A percentile compares a stretch with the other conserved stretches of the same genome.
phyloP scores from a whole-genome alignment of 2,797 vertebrate species.

The Phoxinus dragarum region DNA sequence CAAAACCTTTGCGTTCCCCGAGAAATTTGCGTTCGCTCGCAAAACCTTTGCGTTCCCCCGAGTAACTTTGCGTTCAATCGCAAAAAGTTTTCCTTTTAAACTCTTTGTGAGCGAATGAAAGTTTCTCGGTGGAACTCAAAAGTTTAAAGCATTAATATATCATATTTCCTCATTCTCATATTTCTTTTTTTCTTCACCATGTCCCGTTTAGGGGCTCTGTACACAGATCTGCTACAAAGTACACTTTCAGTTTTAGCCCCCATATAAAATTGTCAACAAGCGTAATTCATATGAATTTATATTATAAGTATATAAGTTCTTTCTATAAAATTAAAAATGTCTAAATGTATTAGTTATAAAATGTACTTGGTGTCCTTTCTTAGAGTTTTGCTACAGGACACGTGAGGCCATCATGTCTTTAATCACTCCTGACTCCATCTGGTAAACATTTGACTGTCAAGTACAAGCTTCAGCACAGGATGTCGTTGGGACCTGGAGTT shows the following conservation, averaged over 20 bases:
- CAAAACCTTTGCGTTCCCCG: no score
- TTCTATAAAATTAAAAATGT: slow-evolving; percentile 31
- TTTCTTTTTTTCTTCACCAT: neutral
- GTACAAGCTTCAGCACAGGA: slow-evolving; percentile 34
- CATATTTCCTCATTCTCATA: no score
- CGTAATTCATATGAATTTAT: slow-evolving; percentile 24
- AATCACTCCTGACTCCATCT: slow-evolving; percentile 36
- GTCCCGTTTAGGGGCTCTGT: neutral
- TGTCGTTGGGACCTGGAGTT: slow-evolving; percentile 12
- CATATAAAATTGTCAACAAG: slow-evolving; percentile 16
- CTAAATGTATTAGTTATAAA: slow-evolving; percentile 50
- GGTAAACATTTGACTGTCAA: slow-evolving; percentile 46
- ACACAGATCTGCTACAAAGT: neutral
- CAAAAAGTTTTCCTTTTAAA: no score
- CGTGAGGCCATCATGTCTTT: slow-evolving; percentile 36
- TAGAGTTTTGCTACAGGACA: slow-evolving; percentile 21
- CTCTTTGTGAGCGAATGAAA: no score
- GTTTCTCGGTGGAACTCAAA: no score
- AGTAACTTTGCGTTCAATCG: no score
- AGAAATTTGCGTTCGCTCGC: no score
- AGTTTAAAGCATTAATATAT: no score
- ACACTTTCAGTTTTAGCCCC: slow-evolving; percentile 20
- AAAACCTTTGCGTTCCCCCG: no score
- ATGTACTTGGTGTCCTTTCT: slow-evolving; percentile 28
- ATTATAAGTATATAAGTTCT: neutral